Conservation (phyloP, 1,140 invertebrate species). For the Atta colombica region DNA sequence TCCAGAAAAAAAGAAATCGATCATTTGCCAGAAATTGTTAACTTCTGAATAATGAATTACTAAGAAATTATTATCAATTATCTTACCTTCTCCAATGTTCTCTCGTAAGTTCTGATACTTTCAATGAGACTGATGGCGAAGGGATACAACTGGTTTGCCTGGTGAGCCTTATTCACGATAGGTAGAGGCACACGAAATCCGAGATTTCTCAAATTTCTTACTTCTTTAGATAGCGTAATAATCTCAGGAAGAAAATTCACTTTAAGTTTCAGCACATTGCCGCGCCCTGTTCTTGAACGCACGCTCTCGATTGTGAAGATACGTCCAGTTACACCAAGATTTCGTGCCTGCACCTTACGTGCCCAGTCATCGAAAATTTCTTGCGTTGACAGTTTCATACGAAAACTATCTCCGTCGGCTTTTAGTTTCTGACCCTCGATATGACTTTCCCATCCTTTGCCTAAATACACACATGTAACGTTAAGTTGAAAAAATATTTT, state of each 20-base stretch:
- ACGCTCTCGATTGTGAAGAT: constrained; percentile 98
- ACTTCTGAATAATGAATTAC: constrained; percentile 21
- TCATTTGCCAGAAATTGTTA: constrained; percentile 73
- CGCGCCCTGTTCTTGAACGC: constrained; percentile 93
- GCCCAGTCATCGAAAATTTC: constrained; percentile 99
- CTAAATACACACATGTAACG: constrained; percentile 73
- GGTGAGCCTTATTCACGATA: constrained; percentile 99
- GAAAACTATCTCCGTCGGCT: constrained; percentile 98
- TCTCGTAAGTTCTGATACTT: constrained; percentile 98
- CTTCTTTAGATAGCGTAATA: constrained; percentile 99
- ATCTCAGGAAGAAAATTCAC: constrained; percentile 99
- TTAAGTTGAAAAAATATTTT: constrained; percentile 13
- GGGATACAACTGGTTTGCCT: constrained; percentile 99
- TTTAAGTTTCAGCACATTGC: constrained; percentile 95
- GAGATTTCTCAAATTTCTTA: constrained; percentile 98
- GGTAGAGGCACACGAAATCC: constrained; percentile 98
- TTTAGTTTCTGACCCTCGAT: constrained; percentile 99
- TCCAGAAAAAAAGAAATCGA: constrained; percentile 83
- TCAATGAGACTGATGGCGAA: constrained; percentile 99
- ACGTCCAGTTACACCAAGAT: constrained; percentile 96
- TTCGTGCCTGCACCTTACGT: constrained; percentile 97
- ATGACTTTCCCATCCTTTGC: constrained; percentile 99
- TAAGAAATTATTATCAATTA: neutral
- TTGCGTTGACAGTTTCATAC: constrained; percentile 97
- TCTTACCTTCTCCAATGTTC: constrained; percentile 97